A percentile compares a stretch with the other conserved stretches of the same genome.
Conservation (phyloP, 1,140 invertebrate genomes). For the Ips nitidus region DNA sequence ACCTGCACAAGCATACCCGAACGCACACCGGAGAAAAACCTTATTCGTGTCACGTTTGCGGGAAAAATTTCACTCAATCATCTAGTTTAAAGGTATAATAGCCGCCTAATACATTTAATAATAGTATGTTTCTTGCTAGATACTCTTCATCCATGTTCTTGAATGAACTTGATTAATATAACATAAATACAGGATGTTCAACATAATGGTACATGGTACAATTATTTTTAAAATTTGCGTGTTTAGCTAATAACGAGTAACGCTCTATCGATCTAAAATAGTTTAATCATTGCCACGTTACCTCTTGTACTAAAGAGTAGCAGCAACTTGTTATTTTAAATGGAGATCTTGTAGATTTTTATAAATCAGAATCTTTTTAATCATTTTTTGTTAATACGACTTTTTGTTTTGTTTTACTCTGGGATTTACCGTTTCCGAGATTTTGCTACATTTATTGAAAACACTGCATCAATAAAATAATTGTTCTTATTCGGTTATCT, state of each 20-base stretch:
- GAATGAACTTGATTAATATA: background rate
- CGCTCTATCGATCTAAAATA: too few relatives aligned
- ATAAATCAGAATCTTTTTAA: too few relatives aligned
- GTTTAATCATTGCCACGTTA: too few relatives aligned
- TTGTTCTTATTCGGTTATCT: too few relatives aligned
- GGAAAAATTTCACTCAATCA: slow-evolving; percentile 76
- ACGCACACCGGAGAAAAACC: slow-evolving; percentile 71
- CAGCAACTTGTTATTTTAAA: too few relatives aligned
- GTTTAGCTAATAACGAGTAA: background rate
- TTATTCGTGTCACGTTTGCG: slow-evolving; percentile 75
- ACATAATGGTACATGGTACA: background rate
- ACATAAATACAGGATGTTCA: background rate
- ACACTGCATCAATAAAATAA: too few relatives aligned
- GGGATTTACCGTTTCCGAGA: too few relatives aligned
- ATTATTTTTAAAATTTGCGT: background rate
- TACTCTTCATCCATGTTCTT: background rate
- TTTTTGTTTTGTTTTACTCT: too few relatives aligned
- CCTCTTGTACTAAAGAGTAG: too few relatives aligned
- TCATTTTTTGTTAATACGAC: too few relatives aligned
- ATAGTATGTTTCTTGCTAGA: background rate
- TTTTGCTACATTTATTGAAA: too few relatives aligned
- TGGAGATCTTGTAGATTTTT: too few relatives aligned
- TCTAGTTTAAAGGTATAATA: slow-evolving; percentile 58
- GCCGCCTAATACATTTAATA: background rate
- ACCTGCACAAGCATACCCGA: slow-evolving; percentile 52